phyloP scores from a whole-genome alignment of 2,888 invertebrate species.

The Anarsia innoxiella region DNA sequence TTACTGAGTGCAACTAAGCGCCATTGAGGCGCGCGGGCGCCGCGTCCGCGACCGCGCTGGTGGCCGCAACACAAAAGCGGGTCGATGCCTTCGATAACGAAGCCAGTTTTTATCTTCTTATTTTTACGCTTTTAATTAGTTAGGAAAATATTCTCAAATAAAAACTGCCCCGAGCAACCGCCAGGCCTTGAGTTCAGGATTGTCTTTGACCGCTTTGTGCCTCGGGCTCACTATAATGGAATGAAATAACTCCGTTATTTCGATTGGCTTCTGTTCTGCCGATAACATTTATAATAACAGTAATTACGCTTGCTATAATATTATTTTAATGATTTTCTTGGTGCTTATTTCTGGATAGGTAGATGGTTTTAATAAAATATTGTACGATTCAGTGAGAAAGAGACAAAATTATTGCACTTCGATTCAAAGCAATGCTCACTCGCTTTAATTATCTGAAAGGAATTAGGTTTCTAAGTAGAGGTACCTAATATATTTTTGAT shows the following conservation, averaged over 20 bases:
- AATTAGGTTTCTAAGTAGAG: no score
- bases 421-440: no score
- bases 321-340: slow-evolving; percentile 42
- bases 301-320: slow-evolving; percentile 37
- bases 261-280: slow-evolving; percentile 61
- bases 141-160: slow-evolving; percentile 74
- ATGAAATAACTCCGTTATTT: slow-evolving; percentile 48
- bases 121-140: slow-evolving; percentile 75
- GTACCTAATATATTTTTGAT: no score
- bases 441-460: no score
- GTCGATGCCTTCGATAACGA: slow-evolving; percentile 73
- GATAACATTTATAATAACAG: slow-evolving; percentile 50
- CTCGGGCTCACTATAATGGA: slow-evolving; percentile 53
- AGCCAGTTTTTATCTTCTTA: slow-evolving; percentile 68
- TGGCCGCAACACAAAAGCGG: slow-evolving; percentile 70
- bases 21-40: slow-evolving; percentile 39
- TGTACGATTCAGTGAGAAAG: no score
- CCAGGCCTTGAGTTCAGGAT: slow-evolving; percentile 47
- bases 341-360: slow-evolving; percentile 30
- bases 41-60: slow-evolving; percentile 37
- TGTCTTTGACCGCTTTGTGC: slow-evolving; percentile 57
- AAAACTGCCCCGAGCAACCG: slow-evolving; percentile 56
- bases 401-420: no score
- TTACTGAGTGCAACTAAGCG: slow-evolving; percentile 59
- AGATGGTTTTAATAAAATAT: no score